Evolutionary conservation across 23 tunicate species (phyloP), one percentile per base, ranked within the genome.

Genomic region (Styela clava): DNA sequence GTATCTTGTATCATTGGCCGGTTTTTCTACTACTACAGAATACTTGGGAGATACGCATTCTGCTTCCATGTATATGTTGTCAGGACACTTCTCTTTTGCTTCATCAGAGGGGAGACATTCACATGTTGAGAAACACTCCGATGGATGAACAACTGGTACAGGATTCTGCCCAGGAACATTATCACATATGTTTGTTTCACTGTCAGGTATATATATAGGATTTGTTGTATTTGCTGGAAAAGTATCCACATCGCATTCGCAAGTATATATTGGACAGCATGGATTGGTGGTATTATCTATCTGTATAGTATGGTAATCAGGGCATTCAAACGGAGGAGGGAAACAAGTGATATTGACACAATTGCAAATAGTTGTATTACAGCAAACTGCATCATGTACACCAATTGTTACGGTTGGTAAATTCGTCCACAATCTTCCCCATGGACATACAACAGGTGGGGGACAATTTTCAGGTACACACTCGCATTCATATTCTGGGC

Each of bases 41-140:
- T 22, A 16, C 67, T 31, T 78, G 16, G 88, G 83, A 31, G 69
- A 26, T 0, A 1, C 35, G 64, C 88, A 85, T 20, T 33, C 9
- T n/a, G 36, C 37, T 64, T 64, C 23, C 31, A 78, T 25, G 2
- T 21, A 32, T 23, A 56, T 64, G 76, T 78, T 78, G 23, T 85
- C 88, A 2, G 68, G 24, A 52, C 88, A 85, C 25, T 78, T 76
- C 44, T 68, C 68, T 25, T 78, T 22, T 35, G 81, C 67, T 0
- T 85, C 77, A 21, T 77, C 69, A 24, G 36, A 20, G 2, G 83
- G 88, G 34, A 78, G 69, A 65, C 88, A 85, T 26, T 33, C 83
- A 34, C 88, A 85, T 16, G 44, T 69, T 51, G 72, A 74, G 31
- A 85, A 78, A 51, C 88, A 85, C 3, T 83, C 88, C n/a, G 83